Evolutionary conservation across 1,140 invertebrate species (phyloP).

Genomic region (Pteromalus puparum): DNA sequence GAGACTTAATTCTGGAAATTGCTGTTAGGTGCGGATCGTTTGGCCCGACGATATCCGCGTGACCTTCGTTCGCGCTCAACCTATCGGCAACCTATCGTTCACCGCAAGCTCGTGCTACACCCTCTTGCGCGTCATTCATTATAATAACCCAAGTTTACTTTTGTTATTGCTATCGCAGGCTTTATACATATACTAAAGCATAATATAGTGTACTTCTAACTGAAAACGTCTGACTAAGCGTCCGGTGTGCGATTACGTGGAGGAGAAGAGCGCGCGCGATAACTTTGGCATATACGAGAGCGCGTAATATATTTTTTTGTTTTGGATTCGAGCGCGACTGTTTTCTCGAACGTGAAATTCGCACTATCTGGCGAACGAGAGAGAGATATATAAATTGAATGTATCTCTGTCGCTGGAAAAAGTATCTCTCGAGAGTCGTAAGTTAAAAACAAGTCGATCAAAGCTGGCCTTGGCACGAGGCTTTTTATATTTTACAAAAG

Average conservation of each 20-base stretch:
- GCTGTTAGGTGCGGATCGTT: neutral
- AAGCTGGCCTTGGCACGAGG: neutral
- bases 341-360: too few relatives aligned
- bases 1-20: constrained; percentile 14
- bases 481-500: neutral
- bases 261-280: too few relatives aligned
- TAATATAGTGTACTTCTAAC: too few relatives aligned
- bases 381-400: too few relatives aligned
- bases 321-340: too few relatives aligned
- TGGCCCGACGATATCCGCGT: neutral
- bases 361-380: too few relatives aligned
- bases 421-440: too few relatives aligned
- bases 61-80: neutral
- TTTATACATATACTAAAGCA: too few relatives aligned
- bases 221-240: neutral
- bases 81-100: neutral
- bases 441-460: constrained; percentile 7
- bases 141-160: neutral
- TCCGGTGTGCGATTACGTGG: neutral
- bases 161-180: neutral
- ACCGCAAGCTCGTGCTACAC: neutral
- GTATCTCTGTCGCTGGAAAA: too few relatives aligned
- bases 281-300: too few relatives aligned
- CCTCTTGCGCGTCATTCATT: neutral
- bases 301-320: too few relatives aligned